Percentiles rank a stretch among this genome's conserved stretches.
Conservation (phyloP, 2,113 vertebrate genomes). For the Motacilla alba region DNA sequence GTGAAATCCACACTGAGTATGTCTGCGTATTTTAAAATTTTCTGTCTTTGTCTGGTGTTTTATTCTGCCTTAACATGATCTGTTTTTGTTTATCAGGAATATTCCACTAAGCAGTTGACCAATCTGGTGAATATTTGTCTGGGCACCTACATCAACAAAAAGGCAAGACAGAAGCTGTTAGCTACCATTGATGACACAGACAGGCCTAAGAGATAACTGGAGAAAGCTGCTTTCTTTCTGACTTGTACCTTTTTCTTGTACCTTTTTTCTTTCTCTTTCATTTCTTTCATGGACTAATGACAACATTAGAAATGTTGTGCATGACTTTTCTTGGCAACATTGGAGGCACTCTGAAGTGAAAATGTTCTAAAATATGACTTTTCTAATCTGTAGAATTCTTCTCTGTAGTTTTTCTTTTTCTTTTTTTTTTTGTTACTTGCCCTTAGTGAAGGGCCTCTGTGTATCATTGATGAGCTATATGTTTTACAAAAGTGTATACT, state of each 20-base stretch:
- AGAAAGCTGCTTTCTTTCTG: neutral
- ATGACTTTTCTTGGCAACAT: conserved; percentile 46
- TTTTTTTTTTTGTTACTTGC: neutral
- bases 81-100: conserved; percentile 83
- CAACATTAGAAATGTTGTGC: conserved; percentile 14
- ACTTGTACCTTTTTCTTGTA: neutral
- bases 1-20: neutral
- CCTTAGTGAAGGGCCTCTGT: neutral
- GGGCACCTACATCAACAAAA: conserved; percentile 98
- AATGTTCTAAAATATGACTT: conserved; percentile 21
- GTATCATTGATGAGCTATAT: conserved; percentile 38
- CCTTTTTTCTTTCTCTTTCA: neutral
- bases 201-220: conserved; percentile 91
- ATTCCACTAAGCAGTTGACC: conserved; percentile 95
- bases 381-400: neutral
- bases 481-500: conserved; percentile 56
- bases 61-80: neutral
- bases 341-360: conserved; percentile 1
- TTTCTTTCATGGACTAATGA: conserved; percentile 10
- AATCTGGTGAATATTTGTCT: conserved; percentile 97
- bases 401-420: neutral
- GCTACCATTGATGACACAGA: conserved; percentile 95
- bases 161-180: conserved; percentile 93
- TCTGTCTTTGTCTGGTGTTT: neutral
- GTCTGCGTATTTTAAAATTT: neutral